phyloP scores from a whole-genome alignment of 1,140 invertebrate genomes.

The Pomacea maculata region DNA sequence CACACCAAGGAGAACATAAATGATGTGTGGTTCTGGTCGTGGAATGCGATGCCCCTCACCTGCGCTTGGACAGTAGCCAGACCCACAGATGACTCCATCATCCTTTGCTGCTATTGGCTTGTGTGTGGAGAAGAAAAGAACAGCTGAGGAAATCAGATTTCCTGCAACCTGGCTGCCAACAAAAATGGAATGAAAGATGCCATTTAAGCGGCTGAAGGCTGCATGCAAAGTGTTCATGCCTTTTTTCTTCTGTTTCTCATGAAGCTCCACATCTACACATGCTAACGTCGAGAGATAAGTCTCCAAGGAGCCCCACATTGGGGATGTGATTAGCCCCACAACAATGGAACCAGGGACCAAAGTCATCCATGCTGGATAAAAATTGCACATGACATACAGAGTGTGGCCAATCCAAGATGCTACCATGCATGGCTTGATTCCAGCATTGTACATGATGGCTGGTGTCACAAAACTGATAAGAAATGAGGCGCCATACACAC shows the following conservation, averaged over 20 bases:
- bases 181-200: conserved; percentile 47
- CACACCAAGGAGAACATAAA: conserved; percentile 21
- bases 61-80: conserved; percentile 30
- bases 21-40: conserved; percentile 3
- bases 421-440: conserved; percentile 41
- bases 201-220: conserved; percentile 43
- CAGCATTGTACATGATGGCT: conserved; percentile 39
- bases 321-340: conserved; percentile 32
- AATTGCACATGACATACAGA: conserved; percentile 63
- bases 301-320: conserved; percentile 42
- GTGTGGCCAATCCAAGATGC: conserved; percentile 31
- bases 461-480: conserved; percentile 44
- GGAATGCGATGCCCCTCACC: conserved; percentile 14
- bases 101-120: background rate
- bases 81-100: conserved; percentile 27
- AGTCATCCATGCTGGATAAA: conserved; percentile 40
- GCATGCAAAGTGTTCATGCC: conserved; percentile 23
- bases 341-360: conserved; percentile 42
- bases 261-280: background rate
- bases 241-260: conserved; percentile 17
- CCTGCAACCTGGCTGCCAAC: conserved; percentile 43
- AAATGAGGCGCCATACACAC: conserved; percentile 39
- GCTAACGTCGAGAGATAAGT: conserved; percentile 32
- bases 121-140: conserved; percentile 34
- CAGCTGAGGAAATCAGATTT: conserved; percentile 42